These are phyloP conservation scores for Prorops nasuta DNA, from an alignment of 1,140 invertebrate species.

Conservation along the genomic window DNA sequence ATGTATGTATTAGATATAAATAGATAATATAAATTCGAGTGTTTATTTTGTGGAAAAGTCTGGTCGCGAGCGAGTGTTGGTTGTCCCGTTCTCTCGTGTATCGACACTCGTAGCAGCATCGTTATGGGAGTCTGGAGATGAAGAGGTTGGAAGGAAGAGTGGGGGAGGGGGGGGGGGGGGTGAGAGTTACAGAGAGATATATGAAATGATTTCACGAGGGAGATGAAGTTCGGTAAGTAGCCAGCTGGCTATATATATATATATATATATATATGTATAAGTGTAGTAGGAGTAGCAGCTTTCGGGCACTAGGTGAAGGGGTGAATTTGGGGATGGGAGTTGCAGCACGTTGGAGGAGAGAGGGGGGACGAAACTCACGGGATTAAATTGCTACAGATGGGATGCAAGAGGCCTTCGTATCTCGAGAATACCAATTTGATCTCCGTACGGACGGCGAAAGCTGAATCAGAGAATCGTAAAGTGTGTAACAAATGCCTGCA, in stretches of 20 bases:
- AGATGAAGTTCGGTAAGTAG: slow-evolving; percentile 43
- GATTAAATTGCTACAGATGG: slow-evolving; percentile 51
- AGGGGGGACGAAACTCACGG: slow-evolving; percentile 32
- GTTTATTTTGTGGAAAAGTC: too few species aligned
- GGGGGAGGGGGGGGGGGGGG: too few species aligned
- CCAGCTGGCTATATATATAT: slow-evolving; percentile 14
- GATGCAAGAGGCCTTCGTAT: slow-evolving; percentile 38
- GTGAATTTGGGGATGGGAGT: slow-evolving; percentile 7
- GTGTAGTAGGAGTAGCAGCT: neutral
- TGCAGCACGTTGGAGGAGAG: slow-evolving; percentile 13
- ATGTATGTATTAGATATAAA: too few species aligned
- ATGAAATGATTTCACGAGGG: slow-evolving; percentile 44
- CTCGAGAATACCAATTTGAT: slow-evolving; percentile 48
- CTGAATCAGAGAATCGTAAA: slow-evolving; percentile 22
- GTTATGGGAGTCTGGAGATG: too few species aligned
- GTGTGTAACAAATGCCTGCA: slow-evolving; percentile 27
- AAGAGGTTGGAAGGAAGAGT: too few species aligned
- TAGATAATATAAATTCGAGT: too few species aligned
- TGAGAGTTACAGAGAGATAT: too few species aligned
- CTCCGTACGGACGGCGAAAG: slow-evolving; percentile 23
- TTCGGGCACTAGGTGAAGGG: neutral
- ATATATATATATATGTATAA: neutral
- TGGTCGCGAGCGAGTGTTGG: too few species aligned
- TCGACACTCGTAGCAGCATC: too few species aligned
- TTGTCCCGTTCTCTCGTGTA: too few species aligned